Evolutionary conservation across 2,888 invertebrate genomes (phyloP).

Genomic region (Meteorus colon): DNA sequence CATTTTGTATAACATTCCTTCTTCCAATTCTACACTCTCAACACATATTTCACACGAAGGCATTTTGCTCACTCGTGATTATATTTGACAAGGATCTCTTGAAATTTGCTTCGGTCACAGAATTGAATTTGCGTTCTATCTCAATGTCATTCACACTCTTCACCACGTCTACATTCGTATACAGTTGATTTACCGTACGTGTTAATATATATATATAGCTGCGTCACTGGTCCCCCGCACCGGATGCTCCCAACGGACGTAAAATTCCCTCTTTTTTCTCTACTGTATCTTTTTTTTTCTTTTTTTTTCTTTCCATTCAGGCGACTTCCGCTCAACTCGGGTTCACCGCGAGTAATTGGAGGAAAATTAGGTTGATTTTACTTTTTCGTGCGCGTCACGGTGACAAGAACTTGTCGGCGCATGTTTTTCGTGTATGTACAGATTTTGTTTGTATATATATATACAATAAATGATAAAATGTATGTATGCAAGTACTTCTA

Average conservation of each 20-base stretch:
- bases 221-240: constrained; percentile 55
- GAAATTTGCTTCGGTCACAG: background rate
- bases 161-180: background rate
- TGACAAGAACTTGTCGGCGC: constrained; percentile 6
- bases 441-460: too few relatives aligned
- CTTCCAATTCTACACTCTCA: too few relatives aligned
- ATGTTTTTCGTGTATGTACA: background rate
- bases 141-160: constrained; percentile 17
- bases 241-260: constrained; percentile 66
- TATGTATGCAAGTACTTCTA: background rate
- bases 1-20: too few relatives aligned
- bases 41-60: too few relatives aligned
- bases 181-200: background rate
- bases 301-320: constrained; percentile 48
- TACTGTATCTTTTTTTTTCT: constrained; percentile 45
- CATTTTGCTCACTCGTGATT: too few relatives aligned
- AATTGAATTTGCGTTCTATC: background rate
- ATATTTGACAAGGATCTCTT: too few relatives aligned
- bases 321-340: constrained; percentile 56
- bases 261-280: constrained; percentile 56
- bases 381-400: constrained; percentile 44
- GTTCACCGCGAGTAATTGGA: constrained; percentile 56
- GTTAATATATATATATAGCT: constrained; percentile 36
- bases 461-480: background rate
- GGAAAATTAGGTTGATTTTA: constrained; percentile 58